A percentile compares a stretch with the other conserved stretches of the same genome.
These are phyloP conservation scores for Piaya cayana DNA, from an alignment of 2,113 vertebrate species.

Conservation along the genomic window DNA sequence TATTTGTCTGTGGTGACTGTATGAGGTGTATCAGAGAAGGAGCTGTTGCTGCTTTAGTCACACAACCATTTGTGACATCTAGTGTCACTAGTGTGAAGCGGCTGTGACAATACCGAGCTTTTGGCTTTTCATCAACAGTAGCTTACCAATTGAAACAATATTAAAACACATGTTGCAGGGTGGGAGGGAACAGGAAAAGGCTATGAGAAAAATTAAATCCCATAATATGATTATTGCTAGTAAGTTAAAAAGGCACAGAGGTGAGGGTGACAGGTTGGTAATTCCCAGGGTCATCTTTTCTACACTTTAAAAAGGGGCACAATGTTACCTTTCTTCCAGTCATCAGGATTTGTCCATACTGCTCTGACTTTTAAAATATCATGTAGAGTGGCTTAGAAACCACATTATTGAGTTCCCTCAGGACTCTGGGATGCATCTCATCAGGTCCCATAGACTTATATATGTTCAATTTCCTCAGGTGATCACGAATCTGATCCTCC, in stretches of 20 bases:
- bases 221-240: neutral
- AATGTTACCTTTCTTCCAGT: too few species aligned
- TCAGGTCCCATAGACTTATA: too few species aligned
- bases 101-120: neutral
- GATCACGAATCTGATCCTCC: too few species aligned
- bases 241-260: neutral
- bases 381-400: too few species aligned
- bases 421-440: too few species aligned
- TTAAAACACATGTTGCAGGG: neutral
- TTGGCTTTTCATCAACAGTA: neutral
- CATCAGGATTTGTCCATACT: too few species aligned
- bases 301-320: too few species aligned
- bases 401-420: too few species aligned
- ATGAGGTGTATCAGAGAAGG: neutral
- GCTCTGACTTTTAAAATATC: too few species aligned
- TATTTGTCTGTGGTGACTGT: neutral
- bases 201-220: neutral
- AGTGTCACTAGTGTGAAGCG: neutral
- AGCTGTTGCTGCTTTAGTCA: neutral
- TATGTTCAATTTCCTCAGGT: too few species aligned
- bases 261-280: too few species aligned
- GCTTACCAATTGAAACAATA: neutral
- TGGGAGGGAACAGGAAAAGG: neutral
- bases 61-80: neutral
- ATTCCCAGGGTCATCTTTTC: too few species aligned